Percentiles rank a stretch among this genome's conserved stretches.
Evolutionary conservation across 2,888 invertebrate species (phyloP).

Genomic region (Germaria angustata): DNA sequence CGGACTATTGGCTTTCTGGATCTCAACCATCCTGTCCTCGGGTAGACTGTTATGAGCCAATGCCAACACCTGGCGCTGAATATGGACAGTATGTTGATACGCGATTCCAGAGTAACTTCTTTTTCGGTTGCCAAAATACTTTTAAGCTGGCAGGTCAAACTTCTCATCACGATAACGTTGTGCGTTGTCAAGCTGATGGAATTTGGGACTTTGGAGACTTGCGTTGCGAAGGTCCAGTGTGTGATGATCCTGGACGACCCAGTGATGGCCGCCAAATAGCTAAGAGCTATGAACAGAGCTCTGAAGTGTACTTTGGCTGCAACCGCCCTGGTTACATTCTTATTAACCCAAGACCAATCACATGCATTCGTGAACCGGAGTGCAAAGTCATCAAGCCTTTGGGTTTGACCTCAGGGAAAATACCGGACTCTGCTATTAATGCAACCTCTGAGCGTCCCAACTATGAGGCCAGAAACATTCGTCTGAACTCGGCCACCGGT

Average conservation of each 20-base stretch:
- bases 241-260: constrained; percentile 96
- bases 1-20: constrained; percentile 95
- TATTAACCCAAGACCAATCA: constrained; percentile 93
- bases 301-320: constrained; percentile 94
- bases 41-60: constrained; percentile 94
- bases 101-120: constrained; percentile 94
- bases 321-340: constrained; percentile 95
- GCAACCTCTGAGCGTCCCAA: constrained; percentile 96
- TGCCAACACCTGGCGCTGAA: constrained; percentile 95
- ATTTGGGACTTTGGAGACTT: constrained; percentile 99
- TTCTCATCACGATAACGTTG: constrained; percentile 93
- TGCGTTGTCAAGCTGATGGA: constrained; percentile 94
- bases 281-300: constrained; percentile 91
- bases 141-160: constrained; percentile 96
- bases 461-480: constrained; percentile 93
- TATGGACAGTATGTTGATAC: constrained; percentile 94
- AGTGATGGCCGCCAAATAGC: constrained; percentile 94
- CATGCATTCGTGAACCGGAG: constrained; percentile 94
- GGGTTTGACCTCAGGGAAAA: constrained; percentile 93
- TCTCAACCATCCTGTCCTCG: constrained; percentile 91
- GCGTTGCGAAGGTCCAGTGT: constrained; percentile 96
- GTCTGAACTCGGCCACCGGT: constrained; percentile 95
- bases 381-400: constrained; percentile 95
- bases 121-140: constrained; percentile 97
- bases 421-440: constrained; percentile 97